Evolutionary conservation across 2,113 vertebrate genomes (phyloP).

Genomic region (Benitochromis conjunctus): DNA sequence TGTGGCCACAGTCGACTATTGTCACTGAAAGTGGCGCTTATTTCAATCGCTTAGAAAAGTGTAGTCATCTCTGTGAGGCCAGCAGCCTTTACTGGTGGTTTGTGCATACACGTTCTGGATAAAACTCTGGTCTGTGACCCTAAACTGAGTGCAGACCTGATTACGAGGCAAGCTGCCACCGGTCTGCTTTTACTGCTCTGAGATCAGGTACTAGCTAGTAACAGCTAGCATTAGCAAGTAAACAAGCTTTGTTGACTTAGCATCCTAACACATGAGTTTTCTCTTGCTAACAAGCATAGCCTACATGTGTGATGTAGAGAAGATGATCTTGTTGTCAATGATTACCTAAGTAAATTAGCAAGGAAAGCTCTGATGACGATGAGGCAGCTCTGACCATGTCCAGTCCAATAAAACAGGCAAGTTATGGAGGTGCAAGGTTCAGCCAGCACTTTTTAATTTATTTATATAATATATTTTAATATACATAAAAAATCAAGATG

Average conservation of each 20-base stretch:
- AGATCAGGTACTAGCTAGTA: background rate
- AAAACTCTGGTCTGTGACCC: background rate
- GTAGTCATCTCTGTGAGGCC: background rate
- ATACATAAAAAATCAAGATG: background rate
- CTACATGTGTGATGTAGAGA: background rate
- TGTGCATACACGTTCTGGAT: background rate
- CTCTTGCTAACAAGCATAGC: background rate
- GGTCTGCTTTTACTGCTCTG: background rate
- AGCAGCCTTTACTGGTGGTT: background rate
- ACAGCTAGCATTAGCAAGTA: background rate
- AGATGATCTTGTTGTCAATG: background rate
- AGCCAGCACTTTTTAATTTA: background rate
- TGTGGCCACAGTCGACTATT: accelerated
- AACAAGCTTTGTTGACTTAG: background rate
- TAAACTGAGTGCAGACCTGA: background rate
- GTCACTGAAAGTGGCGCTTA: background rate
- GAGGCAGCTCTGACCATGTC: background rate
- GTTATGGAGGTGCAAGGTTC: background rate
- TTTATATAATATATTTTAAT: background rate
- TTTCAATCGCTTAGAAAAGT: background rate
- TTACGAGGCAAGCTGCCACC: too few relatives aligned
- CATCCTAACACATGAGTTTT: background rate
- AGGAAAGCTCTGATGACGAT: background rate
- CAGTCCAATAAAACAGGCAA: background rate
- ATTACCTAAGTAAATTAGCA: background rate